phyloP scores from a whole-genome alignment of 1,140 invertebrate species.

The Drosophila miranda region DNA sequence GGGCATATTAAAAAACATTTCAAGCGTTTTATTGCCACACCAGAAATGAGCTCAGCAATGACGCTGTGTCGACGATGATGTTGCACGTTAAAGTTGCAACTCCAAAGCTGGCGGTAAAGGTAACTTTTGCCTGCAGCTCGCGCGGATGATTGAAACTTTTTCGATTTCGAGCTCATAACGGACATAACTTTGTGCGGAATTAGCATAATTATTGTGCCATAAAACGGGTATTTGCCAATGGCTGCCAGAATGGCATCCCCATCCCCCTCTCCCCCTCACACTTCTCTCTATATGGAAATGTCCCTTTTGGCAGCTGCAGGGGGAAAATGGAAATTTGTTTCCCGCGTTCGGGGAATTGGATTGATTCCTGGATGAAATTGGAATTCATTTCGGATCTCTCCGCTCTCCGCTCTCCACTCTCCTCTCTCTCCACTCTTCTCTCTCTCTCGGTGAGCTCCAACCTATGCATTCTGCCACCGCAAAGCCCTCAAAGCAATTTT shows the following conservation, averaged over 20 bases:
- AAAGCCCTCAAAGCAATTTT: conserved; percentile 59
- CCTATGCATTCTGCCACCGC: conserved; percentile 10
- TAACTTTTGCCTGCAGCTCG: conserved; percentile 39
- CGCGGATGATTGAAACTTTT: conserved; percentile 74
- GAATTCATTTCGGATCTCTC: conserved; percentile 7
- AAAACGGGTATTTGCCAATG: conserved; percentile 60
- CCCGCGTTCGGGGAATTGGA: background rate
- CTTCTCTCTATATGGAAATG: too few relatives aligned
- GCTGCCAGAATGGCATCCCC: conserved; percentile 28
- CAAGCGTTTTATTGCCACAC: conserved; percentile 66
- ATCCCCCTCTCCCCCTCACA: too few relatives aligned
- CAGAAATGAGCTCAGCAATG: conserved; percentile 40
- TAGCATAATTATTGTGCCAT: conserved; percentile 77
- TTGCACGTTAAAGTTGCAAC: conserved; percentile 63
- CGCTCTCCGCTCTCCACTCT: background rate
- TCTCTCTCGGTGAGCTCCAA: too few relatives aligned
- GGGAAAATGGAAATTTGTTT: conserved; percentile 35
- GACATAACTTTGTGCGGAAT: conserved; percentile 66
- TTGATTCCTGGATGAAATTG: conserved; percentile 22
- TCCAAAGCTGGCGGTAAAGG: conserved; percentile 43
- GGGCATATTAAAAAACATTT: conserved; percentile 76
- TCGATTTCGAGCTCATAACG: conserved; percentile 75
- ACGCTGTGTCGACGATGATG: conserved; percentile 32
- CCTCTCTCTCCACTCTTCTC: too few relatives aligned
- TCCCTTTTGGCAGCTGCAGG: too few relatives aligned